Conservation (phyloP, 2,113 vertebrate genomes). For the Pluvianellus socialis region DNA sequence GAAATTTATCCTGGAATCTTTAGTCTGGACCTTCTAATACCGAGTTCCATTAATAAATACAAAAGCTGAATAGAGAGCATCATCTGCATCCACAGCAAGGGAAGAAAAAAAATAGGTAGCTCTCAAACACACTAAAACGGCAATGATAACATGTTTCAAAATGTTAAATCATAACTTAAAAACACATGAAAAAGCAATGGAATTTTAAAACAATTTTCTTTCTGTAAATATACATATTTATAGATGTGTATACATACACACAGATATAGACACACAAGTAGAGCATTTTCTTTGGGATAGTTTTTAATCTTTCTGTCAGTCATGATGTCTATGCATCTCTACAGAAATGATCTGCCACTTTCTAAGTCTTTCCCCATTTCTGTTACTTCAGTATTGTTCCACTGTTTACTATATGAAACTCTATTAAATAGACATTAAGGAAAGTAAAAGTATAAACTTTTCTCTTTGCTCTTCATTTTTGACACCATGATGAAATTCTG, state of each 20-base stretch:
- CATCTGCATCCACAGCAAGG: neutral
- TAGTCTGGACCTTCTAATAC: neutral
- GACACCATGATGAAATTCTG: neutral
- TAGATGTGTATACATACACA: neutral
- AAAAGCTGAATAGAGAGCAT: neutral
- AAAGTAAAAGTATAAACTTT: neutral
- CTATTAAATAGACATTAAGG: neutral
- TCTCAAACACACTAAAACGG: neutral
- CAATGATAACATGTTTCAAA: neutral
- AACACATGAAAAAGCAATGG: neutral
- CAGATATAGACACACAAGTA: neutral
- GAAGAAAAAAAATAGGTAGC: neutral
- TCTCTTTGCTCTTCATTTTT: neutral
- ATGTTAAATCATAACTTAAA: neutral
- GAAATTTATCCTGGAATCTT: neutral
- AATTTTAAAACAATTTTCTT: neutral
- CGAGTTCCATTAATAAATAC: neutral
- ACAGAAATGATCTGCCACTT: neutral
- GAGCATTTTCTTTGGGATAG: neutral
- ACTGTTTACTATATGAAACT: neutral
- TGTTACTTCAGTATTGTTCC: neutral
- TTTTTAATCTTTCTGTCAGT: neutral
- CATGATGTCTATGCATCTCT: neutral
- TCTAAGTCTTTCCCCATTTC: neutral
- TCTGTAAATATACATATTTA: neutral